Conservation (phyloP, 1,140 invertebrate genomes). For the Euglossa dilemma region DNA sequence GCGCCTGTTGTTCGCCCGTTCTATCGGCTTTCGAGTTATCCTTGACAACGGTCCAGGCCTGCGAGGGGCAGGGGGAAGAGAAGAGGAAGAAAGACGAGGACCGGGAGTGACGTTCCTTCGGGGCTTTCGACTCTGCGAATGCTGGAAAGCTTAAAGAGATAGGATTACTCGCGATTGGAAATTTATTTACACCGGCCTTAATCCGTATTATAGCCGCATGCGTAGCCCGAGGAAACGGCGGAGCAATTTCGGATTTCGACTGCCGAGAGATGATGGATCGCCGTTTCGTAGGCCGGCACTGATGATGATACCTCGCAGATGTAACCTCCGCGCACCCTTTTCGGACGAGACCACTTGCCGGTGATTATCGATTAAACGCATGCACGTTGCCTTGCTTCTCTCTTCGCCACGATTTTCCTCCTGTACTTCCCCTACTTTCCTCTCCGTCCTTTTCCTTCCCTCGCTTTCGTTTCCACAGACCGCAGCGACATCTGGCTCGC, state of each 20-base stretch:
- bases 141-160: constrained; percentile 37
- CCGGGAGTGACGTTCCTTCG: not conserved
- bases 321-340: constrained; percentile 70
- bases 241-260: constrained; percentile 74
- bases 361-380: constrained; percentile 75
- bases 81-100: not conserved
- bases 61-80: too few relatives aligned
- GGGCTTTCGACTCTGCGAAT: not conserved
- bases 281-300: constrained; percentile 70
- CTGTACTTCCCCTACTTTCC: constrained; percentile 3
- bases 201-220: constrained; percentile 76
- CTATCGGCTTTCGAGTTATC: not conserved
- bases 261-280: constrained; percentile 77
- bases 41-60: not conserved
- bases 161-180: constrained; percentile 47
- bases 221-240: constrained; percentile 56
- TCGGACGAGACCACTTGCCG: constrained; percentile 72
- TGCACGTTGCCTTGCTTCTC: constrained; percentile 59
- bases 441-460: constrained; percentile 16
- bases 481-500: constrained; percentile 53
- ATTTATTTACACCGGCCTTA: constrained; percentile 69
- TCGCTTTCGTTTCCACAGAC: constrained; percentile 1
- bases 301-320: constrained; percentile 78
- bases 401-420: constrained; percentile 24
- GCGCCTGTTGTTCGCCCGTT: too few relatives aligned